These are phyloP conservation scores for Candoia aspera DNA, from an alignment of 2,113 vertebrate genomes.

Conservation along the genomic window DNA sequence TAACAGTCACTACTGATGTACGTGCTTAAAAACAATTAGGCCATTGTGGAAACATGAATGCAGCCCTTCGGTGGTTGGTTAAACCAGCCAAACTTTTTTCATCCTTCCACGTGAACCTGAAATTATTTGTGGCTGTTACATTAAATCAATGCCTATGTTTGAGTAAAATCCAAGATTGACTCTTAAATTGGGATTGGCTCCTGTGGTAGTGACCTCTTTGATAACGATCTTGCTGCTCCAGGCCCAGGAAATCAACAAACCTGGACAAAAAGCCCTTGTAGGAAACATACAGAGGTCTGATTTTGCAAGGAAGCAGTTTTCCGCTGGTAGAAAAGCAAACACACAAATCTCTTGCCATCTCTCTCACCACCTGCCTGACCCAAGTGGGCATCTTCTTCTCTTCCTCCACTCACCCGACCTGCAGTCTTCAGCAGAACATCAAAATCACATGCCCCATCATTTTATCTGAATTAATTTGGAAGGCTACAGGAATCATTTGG, in stretches of 20 bases:
- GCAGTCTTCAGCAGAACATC: not conserved
- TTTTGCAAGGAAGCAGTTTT: not conserved
- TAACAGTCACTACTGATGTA: not conserved
- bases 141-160: not conserved
- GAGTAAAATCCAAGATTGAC: not conserved
- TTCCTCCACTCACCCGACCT: not conserved
- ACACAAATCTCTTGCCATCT: not conserved
- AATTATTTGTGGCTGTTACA: not conserved
- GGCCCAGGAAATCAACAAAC: not conserved
- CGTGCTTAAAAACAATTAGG: conserved; percentile 1
- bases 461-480: not conserved
- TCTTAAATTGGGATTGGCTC: not conserved
- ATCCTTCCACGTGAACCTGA: not conserved
- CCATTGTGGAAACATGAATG: not conserved
- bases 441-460: not conserved
- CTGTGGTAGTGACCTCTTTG: not conserved
- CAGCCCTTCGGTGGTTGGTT: not conserved
- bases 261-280: not conserved
- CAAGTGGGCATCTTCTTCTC: not conserved
- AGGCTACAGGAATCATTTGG: not conserved
- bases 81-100: not conserved
- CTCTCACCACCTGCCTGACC: not conserved
- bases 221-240: not conserved
- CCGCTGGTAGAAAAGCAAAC: not conserved
- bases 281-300: not conserved